Percentiles rank a stretch among this genome's conserved stretches.
phyloP scores from a whole-genome alignment of 2,113 vertebrate species.

The Oryzias melastigma region DNA sequence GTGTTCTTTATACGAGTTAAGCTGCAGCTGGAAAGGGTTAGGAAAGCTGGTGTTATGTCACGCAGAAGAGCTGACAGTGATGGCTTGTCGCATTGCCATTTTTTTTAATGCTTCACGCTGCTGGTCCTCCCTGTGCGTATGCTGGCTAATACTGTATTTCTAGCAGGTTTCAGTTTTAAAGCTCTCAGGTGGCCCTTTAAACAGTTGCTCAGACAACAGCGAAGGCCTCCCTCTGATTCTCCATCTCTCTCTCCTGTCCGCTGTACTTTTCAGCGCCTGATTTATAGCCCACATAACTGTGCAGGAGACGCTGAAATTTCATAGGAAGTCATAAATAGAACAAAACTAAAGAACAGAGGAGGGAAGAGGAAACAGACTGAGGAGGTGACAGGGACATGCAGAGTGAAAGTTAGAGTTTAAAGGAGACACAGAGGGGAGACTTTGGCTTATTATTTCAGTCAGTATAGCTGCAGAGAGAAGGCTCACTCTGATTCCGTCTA shows the following conservation, averaged over 20 bases:
- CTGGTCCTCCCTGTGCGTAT: conserved; percentile 72
- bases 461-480: conserved; percentile 35
- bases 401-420: conserved; percentile 50
- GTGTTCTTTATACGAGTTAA: conserved; percentile 30
- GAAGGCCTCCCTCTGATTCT: conserved; percentile 77
- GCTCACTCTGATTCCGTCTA: conserved; percentile 37
- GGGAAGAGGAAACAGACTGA: conserved; percentile 67
- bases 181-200: conserved; percentile 86
- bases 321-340: conserved; percentile 81
- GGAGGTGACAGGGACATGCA: conserved; percentile 57
- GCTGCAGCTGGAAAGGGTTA: conserved; percentile 34
- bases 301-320: conserved; percentile 72
- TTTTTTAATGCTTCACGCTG: conserved; percentile 68
- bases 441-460: conserved; percentile 54
- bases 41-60: conserved; percentile 46
- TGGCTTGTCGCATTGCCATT: conserved; percentile 73
- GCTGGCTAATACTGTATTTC: conserved; percentile 78
- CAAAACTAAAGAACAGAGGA: conserved; percentile 61
- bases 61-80: conserved; percentile 44
- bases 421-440: conserved; percentile 34
- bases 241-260: conserved; percentile 79
- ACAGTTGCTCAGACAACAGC: conserved; percentile 80
- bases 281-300: conserved; percentile 84
- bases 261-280: conserved; percentile 85
- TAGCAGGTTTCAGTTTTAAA: conserved; percentile 83